Percentiles rank a stretch among this genome's conserved stretches.
These are phyloP conservation scores for Morus bassanus DNA, from an alignment of 2,797 vertebrate species.

Conservation along the genomic window DNA sequence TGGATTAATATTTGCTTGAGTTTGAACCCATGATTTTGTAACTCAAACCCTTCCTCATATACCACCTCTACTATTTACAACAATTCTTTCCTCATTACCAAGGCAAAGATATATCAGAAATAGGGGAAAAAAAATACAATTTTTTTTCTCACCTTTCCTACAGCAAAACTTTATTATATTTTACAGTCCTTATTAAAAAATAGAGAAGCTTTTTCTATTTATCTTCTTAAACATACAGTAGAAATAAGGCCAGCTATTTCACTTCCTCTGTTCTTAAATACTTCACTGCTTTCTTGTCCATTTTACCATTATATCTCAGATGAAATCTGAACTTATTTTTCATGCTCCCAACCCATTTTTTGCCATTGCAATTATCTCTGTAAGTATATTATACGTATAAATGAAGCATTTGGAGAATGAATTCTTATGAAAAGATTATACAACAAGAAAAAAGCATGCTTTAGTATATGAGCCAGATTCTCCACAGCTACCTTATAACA, in stretches of 20 bases:
- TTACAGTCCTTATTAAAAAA: neutral
- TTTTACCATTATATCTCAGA: neutral
- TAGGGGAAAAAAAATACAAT: accelerated
- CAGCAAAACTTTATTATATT: neutral
- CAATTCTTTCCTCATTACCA: neutral
- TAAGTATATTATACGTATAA: neutral
- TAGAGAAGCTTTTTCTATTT: neutral
- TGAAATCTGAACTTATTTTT: neutral
- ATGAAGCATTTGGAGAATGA: neutral
- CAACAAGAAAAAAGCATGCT: neutral
- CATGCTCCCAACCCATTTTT: neutral
- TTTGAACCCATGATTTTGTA: neutral
- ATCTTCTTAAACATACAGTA: neutral
- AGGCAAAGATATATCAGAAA: neutral
- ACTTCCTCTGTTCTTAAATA: neutral
- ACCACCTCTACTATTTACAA: neutral
- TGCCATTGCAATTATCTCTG: neutral
- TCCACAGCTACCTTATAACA: neutral
- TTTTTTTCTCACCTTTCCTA: neutral
- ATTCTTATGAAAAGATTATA: neutral
- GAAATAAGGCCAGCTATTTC: neutral
- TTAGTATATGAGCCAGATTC: neutral
- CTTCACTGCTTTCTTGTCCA: neutral
- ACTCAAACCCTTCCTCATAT: neutral
- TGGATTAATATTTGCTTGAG: neutral